Percentiles rank a stretch among this genome's conserved stretches.
These are phyloP conservation scores for Alouatta palliata DNA, from an alignment of 2,113 vertebrate genomes.

Conservation along the genomic window DNA sequence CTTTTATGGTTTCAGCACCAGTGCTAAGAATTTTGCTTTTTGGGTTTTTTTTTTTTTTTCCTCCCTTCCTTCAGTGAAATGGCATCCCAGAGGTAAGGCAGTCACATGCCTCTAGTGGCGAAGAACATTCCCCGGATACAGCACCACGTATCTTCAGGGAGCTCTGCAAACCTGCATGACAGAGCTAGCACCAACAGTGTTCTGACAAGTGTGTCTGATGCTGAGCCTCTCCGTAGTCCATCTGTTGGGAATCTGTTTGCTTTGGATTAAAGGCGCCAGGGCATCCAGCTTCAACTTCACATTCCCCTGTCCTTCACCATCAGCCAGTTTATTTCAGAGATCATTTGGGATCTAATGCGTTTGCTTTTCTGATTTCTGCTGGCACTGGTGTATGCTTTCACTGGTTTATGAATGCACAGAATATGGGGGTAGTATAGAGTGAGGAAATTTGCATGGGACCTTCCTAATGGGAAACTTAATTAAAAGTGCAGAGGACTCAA, in stretches of 20 bases:
- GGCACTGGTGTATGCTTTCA: background rate
- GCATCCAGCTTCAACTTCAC: background rate
- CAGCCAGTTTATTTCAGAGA: constrained; percentile 17
- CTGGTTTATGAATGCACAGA: background rate
- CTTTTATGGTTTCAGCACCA: background rate
- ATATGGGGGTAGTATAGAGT: background rate
- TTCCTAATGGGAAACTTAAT: constrained; percentile 1
- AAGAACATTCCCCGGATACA: background rate
- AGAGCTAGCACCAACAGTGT: background rate
- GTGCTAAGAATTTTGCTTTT: background rate
- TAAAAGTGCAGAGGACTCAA: background rate
- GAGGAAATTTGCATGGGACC: background rate
- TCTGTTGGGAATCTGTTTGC: constrained; percentile 41
- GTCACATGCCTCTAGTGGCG: background rate
- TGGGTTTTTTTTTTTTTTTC: background rate
- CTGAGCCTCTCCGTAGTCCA: background rate
- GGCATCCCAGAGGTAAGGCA: background rate
- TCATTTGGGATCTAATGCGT: background rate
- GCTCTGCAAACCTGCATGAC: background rate
- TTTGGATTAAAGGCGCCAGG: background rate
- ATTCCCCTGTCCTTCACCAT: background rate
- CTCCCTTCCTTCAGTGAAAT: background rate
- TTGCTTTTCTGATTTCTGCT: constrained; percentile 47
- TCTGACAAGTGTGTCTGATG: background rate
- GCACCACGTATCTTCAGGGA: background rate